Evolutionary conservation across 2,888 invertebrate species (phyloP).

Genomic region (Sinopyrophorus schimmeli): DNA sequence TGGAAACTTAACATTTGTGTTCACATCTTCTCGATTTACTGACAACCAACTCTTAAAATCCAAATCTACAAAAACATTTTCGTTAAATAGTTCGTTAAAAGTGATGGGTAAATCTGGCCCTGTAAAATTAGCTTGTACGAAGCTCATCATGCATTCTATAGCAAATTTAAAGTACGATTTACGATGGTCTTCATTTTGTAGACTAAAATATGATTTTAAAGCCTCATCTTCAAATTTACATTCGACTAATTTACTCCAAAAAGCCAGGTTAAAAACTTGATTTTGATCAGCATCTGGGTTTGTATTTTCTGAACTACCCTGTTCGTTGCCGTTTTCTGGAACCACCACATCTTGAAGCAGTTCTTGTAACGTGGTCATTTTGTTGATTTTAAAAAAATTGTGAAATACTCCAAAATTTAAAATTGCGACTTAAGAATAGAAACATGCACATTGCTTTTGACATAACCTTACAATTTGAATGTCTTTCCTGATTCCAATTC

Average conservation of each 20-base stretch:
- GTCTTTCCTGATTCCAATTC: too few species aligned
- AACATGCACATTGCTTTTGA: too few species aligned
- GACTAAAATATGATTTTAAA: constrained; percentile 37
- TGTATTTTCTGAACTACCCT: neutral
- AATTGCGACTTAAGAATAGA: too few species aligned
- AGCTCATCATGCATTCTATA: constrained; percentile 68
- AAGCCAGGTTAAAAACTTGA: neutral
- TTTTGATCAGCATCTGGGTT: neutral
- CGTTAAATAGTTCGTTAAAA: constrained; percentile 49
- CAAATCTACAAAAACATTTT: constrained; percentile 55
- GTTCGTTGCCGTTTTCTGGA: constrained; percentile 26
- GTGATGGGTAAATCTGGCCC: constrained; percentile 63
- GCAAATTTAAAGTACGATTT: constrained; percentile 59
- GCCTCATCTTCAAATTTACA: constrained; percentile 32
- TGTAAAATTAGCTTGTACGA: constrained; percentile 82
- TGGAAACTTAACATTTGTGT: constrained; percentile 64
- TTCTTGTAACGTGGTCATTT: constrained; percentile 17
- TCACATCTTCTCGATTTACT: constrained; percentile 69
- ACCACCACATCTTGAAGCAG: constrained; percentile 26
- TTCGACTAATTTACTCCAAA: constrained; percentile 36
- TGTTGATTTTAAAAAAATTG: neutral
- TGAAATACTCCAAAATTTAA: too few species aligned
- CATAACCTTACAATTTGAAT: too few species aligned
- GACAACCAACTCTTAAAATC: constrained; percentile 56
- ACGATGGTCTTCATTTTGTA: constrained; percentile 51